phyloP scores from a whole-genome alignment of 2,113 vertebrate species.

The Anguilla japonica region DNA sequence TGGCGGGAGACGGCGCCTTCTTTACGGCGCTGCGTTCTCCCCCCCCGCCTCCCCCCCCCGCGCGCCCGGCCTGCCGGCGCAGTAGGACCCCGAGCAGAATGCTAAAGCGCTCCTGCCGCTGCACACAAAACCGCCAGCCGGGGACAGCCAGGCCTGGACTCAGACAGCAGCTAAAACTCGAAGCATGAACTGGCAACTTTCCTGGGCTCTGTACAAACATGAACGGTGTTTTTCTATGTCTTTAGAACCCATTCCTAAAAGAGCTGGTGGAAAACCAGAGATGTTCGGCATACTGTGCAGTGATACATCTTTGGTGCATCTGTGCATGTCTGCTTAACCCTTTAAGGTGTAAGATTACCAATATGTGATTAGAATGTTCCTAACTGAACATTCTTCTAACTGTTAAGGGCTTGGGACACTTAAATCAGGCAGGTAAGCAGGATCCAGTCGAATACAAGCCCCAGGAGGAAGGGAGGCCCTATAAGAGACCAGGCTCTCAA shows the following conservation, averaged over 20 bases:
- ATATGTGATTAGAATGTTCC: too few relatives aligned
- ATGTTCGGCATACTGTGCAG: too few relatives aligned
- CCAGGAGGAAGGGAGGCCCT: not conserved
- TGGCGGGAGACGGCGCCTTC: not conserved
- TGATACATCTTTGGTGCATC: too few relatives aligned
- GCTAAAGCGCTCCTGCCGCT: not conserved
- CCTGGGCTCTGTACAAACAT: not conserved
- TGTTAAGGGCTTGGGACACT: not conserved
- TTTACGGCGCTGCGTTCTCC: not conserved
- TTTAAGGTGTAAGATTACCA: too few relatives aligned
- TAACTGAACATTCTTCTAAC: too few relatives aligned
- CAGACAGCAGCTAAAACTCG: too few relatives aligned
- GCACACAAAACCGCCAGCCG: too few relatives aligned
- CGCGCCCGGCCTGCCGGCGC: not conserved
- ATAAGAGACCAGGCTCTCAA: constrained; percentile 23
- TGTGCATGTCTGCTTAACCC: too few relatives aligned
- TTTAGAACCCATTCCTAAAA: not conserved
- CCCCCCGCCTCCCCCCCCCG: not conserved
- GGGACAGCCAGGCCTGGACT: too few relatives aligned
- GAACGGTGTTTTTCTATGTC: not conserved
- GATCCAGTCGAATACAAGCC: not conserved
- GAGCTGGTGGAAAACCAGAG: not conserved
- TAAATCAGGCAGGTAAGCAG: not conserved
- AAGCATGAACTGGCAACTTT: not conserved
- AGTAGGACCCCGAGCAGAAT: not conserved